A percentile compares a stretch with the other conserved stretches of the same genome.
These are phyloP conservation scores for Chymomyza caudatula DNA, from an alignment of 2,888 invertebrate genomes.

Conservation along the genomic window DNA sequence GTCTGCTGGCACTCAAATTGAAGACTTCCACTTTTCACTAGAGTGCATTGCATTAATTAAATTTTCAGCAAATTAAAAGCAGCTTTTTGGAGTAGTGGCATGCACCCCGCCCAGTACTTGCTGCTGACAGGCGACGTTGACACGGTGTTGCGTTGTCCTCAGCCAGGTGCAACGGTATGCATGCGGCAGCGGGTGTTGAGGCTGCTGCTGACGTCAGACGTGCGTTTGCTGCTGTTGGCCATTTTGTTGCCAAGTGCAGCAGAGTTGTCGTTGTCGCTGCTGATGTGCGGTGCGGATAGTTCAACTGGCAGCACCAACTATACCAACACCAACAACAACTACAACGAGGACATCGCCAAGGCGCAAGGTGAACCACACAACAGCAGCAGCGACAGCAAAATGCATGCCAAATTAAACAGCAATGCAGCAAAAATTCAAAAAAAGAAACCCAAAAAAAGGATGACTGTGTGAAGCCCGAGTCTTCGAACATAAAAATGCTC, in stretches of 20 bases:
- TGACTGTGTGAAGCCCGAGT: no score
- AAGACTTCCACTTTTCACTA: neutral
- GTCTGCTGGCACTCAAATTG: slow-evolving; percentile 18
- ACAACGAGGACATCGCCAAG: neutral
- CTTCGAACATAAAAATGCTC: no score
- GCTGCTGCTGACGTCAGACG: neutral
- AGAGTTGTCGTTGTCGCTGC: slow-evolving; percentile 18
- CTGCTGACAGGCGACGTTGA: slow-evolving; percentile 17
- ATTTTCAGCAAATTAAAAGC: slow-evolving; percentile 59
- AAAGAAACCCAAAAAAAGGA: neutral
- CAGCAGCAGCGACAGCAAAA: slow-evolving; percentile 26
- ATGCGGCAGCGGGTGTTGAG: neutral
- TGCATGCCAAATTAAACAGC: slow-evolving; percentile 43
- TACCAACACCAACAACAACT: neutral
- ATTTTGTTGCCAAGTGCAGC: slow-evolving; percentile 62
- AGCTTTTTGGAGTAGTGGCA: slow-evolving; percentile 29
- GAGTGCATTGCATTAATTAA: slow-evolving; percentile 51
- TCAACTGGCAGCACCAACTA: neutral
- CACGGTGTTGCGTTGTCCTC: slow-evolving; percentile 19
- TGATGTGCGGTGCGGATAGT: neutral
- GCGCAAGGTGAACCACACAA: slow-evolving; percentile 9
- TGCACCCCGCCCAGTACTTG: slow-evolving; percentile 25
- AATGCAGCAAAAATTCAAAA: slow-evolving; percentile 22
- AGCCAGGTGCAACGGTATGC: slow-evolving; percentile 17
- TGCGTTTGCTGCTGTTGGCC: slow-evolving; percentile 32